Base-by-base conservation (phyloP, 2,888 invertebrate genomes). In the Pristionchus japonicus region DNA sequence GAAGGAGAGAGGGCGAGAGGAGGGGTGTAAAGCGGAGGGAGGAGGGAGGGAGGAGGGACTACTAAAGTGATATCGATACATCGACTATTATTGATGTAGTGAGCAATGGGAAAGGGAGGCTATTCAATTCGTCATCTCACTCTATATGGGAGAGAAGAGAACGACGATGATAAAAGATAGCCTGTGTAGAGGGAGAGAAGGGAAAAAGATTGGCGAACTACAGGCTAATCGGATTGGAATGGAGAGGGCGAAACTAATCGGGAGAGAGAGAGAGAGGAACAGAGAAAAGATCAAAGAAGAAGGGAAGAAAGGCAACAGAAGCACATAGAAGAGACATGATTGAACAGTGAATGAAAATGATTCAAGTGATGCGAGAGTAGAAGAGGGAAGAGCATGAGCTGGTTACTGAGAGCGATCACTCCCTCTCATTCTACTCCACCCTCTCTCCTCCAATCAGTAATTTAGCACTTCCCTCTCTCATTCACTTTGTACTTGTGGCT, bases 251-350 rank as follows among this genome's bases (percentile, higher is more conserved):
- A 87, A 49, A 83, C n/a, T 77, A 84, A 82, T 77, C 82, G 47
- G 67, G 83, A 64, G 83, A n/a, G 40, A 77, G 80, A 85, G 57
- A 88, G 89, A 88, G 87, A 89, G 88, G 89, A 89, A 84, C 87
- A 90, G 87, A 88, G 87, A 90, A 86, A 47, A 77, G 77, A 77
- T 77, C 77, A 77, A 77, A 77, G 77, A 77, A 70, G 61, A 47
- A 85, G 80, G 40, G 23, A 43, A 20, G 74, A 57, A 47, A 61
- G 74, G 80, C 74, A 47, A 52, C 31, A 31, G 49, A 52, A 61
- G 61, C 37, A 47, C 49, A 67, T 6, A 61, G 49, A 70, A 27
- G 70, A 3, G 34, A 15, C 31, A 64, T 23, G 89, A 88, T 89
- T 86, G 85, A 67, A 85, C 67, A 88, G 88, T 52, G 80, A 52